Base-by-base conservation (phyloP, 2,888 invertebrate genomes). In the Zeuzera pyrina region DNA sequence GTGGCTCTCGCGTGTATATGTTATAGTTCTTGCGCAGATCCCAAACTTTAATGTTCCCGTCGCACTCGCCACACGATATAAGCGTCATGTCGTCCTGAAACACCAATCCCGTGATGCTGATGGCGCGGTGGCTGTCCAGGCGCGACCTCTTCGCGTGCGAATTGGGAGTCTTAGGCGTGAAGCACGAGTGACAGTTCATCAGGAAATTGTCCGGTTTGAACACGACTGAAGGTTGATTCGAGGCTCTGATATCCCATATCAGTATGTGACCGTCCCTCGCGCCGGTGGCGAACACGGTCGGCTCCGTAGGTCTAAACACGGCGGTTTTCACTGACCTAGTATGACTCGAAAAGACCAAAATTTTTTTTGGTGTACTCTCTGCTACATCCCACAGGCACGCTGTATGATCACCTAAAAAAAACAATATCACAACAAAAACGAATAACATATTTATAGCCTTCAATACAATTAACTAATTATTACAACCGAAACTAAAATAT, bases 31-130 rank as follows among this genome's bases (percentile, higher is more conserved):
- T 93, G 16, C 96, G 79, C 15, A 95, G 63, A 67, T 97, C 96
- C 94, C 94, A 95, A 1, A 91, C 88, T 72, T 95, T 95, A 33
- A 96, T 91, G 41, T 89, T 76, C 0, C 95, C 94, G 70, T 95
- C 95, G 25, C 92, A 92, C 34, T 94, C 92, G 1, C 94, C 94
- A 56, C 94, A 92, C 0, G 95, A 94, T 26, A 95, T 85, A 1
- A 97, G 77, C 3, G 91, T 91, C 42, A 86, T 69, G 36, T 91
- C 89, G 66, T 94, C 90, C 69, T 93, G 93, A 71, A 94, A 96
- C 1, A 88, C 89, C 10, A 96, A 85, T 4, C 93, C 91, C 0
- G 95, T 95, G 31, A 96, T 92, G 61, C 91, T 91, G 67, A 89
- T 88, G 1, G 89, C 86, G 7, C 89, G 83, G 1, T 84, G 78